These are phyloP conservation scores for Gopherus evgoodei DNA, from an alignment of 2,113 vertebrate genomes.

Conservation along the genomic window DNA sequence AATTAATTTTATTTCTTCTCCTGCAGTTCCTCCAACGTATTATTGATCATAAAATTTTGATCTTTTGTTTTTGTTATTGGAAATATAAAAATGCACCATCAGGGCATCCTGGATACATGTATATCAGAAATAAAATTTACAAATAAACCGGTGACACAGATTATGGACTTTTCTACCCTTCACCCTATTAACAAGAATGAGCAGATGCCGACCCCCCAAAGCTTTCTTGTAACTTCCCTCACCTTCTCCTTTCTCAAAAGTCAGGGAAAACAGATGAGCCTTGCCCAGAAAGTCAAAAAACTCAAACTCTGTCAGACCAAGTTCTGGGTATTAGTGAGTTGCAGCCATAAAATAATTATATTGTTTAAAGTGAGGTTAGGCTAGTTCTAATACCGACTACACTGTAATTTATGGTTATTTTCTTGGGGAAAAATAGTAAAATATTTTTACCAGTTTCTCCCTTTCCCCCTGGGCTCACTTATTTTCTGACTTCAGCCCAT, in stretches of 20 bases:
- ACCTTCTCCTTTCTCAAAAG: background rate
- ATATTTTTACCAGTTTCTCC: background rate
- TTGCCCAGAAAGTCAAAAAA: background rate
- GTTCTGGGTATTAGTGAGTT: background rate
- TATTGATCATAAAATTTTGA: background rate
- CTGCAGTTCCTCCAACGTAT: background rate
- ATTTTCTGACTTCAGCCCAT: background rate
- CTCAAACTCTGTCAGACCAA: background rate
- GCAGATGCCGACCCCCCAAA: background rate
- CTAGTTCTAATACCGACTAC: background rate
- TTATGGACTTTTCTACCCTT: background rate
- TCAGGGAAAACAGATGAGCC: background rate
- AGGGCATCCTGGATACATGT: background rate
- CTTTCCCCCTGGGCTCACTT: background rate
- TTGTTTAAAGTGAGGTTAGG: background rate
- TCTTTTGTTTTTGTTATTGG: background rate
- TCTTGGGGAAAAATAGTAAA: background rate
- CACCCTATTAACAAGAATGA: background rate
- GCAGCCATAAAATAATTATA: background rate
- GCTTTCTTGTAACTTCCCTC: background rate
- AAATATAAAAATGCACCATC: background rate
- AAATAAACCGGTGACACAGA: background rate
- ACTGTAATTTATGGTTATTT: background rate
- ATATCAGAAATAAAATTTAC: background rate
- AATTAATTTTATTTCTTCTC: background rate